A percentile compares a stretch with the other conserved stretches of the same genome.
Conservation (phyloP, 2,888 invertebrate species). For the Drosophila falleni region DNA sequence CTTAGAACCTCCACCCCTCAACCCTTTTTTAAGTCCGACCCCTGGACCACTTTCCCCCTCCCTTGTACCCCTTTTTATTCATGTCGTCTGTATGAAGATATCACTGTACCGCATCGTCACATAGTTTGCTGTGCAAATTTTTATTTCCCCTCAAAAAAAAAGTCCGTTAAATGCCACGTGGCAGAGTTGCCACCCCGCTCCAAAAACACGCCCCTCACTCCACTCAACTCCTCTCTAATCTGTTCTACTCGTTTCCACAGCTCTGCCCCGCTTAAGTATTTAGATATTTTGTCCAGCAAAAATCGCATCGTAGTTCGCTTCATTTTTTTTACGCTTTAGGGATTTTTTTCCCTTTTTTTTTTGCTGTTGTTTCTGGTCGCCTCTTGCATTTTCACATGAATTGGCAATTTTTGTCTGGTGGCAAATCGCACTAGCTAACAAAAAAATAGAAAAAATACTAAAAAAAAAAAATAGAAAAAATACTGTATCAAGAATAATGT, state of each 20-base stretch:
- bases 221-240: neutral
- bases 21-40: no score
- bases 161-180: slow-evolving; percentile 57
- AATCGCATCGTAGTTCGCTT: slow-evolving; percentile 38
- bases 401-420: slow-evolving; percentile 61
- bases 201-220: neutral
- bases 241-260: slow-evolving; percentile 3
- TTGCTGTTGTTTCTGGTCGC: slow-evolving; percentile 12
- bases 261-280: slow-evolving; percentile 47
- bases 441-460: slow-evolving; percentile 10
- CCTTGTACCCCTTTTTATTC: neutral
- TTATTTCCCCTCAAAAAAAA: slow-evolving; percentile 3
- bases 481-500: slow-evolving; percentile 51
- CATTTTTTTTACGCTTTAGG: slow-evolving; percentile 11
- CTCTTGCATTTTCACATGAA: slow-evolving; percentile 65
- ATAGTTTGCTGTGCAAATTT: slow-evolving; percentile 64
- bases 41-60: neutral
- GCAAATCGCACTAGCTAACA: slow-evolving; percentile 16
- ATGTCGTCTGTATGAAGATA: slow-evolving; percentile 23
- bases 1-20: no score
- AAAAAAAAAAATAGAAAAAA: neutral
- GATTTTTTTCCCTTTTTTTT: slow-evolving; percentile 1
- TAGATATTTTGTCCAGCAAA: slow-evolving; percentile 58
- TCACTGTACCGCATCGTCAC: slow-evolving; percentile 45
- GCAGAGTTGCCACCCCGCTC: neutral